phyloP scores from a whole-genome alignment of 2,113 vertebrate genomes.

The Campylomormyrus numenius region DNA sequence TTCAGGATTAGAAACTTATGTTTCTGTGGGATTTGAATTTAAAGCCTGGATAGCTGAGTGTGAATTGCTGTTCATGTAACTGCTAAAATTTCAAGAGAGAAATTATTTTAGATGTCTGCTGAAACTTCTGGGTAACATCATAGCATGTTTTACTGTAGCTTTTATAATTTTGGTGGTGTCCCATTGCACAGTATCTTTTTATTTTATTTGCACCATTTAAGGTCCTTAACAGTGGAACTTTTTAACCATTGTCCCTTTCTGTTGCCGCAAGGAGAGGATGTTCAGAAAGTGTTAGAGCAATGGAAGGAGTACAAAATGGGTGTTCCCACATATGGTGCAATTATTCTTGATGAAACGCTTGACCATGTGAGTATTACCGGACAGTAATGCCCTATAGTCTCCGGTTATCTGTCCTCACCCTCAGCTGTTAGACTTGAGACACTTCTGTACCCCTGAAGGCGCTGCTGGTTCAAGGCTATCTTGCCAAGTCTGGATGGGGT shows the following conservation, averaged over 20 bases:
- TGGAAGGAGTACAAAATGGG: slow-evolving; percentile 99
- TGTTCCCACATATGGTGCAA: slow-evolving; percentile 94
- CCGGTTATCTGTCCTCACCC: neutral
- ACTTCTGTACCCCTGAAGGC: slow-evolving; percentile 52
- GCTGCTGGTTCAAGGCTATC: slow-evolving; percentile 91
- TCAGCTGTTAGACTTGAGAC: neutral
- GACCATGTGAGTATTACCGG: slow-evolving; percentile 74
- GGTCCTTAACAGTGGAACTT: slow-evolving; percentile 75
- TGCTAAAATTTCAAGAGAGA: neutral
- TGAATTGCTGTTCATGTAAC: neutral
- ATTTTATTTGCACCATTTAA: neutral
- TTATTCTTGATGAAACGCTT: slow-evolving; percentile 90
- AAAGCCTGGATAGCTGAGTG: neutral
- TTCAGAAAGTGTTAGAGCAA: slow-evolving; percentile 89
- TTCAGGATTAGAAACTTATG: neutral
- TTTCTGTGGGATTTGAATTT: neutral
- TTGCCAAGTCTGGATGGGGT: slow-evolving; percentile 96
- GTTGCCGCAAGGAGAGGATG: slow-evolving; percentile 90
- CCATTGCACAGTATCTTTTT: neutral
- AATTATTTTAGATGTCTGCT: neutral
- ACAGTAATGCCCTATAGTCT: neutral
- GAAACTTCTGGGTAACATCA: neutral
- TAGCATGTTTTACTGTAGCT: neutral
- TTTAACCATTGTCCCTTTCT: slow-evolving; percentile 96
- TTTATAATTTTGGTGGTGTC: neutral